Base-by-base conservation (phyloP, 2,888 invertebrate genomes). In the Tetragonisca angustula region DNA sequence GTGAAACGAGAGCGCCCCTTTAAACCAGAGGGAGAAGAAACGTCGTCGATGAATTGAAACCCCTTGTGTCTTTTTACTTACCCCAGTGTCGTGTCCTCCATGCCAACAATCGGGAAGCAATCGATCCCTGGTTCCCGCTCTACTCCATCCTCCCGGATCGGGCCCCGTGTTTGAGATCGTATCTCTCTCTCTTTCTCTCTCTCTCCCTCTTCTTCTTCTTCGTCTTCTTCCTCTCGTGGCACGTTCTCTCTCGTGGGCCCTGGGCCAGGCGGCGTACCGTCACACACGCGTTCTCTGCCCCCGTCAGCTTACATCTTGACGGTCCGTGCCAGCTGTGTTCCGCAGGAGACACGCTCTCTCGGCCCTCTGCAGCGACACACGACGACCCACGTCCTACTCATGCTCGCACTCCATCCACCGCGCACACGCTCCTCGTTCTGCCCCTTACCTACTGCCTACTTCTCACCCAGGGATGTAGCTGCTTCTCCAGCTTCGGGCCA, bases 1-100 rank as follows among this genome's bases (percentile, higher is more conserved):
- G 70, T 43, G 59, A 54, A 74, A 59, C 59, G 43, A 43, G 9
- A 43, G 77, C 56, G 50, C 52, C 76, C 62, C 61, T 74, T 79
- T 65, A 52, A 81, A 3, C 43, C 76, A 61, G 27, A 59, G 50
- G 17, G 62, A 17, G 62, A 17, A 50, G 36, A 43, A 69, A 64
- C 52, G 43, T 43, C 43, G 43, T 43, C 43, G 43, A 43, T 9
- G 43, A 43, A 43, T 43, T 9, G 9, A 43, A 74, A 74, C 59
- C 61, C 76, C 49, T 68, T 43, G 74, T 65, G n/a, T 75, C 64
- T 75, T 49, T 77, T 84, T 85, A 88, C 89, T 89, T 88, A 89
- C 89, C 90, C 88, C 78, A 86, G 82, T 87, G 79, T 76, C 81
- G 84, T 87, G 90, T 89, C 87, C 88, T 89, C 87, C 89, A 89